Evolutionary conservation across 2,113 vertebrate species (phyloP), one percentile per base, ranked within the genome.

Genomic region (Octodon degus): DNA sequence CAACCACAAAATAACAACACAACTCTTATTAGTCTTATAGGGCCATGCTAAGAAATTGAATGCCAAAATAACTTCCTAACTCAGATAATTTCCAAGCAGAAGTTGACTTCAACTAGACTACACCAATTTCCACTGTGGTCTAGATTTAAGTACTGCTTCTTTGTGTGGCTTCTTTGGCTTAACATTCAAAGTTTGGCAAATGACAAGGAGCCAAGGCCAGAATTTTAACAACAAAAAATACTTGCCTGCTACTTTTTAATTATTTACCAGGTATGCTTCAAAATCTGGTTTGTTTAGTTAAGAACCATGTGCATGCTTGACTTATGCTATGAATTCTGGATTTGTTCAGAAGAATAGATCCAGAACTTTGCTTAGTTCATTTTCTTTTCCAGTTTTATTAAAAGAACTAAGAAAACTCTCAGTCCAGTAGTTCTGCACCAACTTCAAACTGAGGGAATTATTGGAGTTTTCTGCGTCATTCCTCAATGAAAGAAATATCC

Each of bases 211-310:
- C 47, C 25, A n/a, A 85, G 47, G 37, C 30, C 25, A 84, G 74
- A 58, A 67, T 85, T 95, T 86, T 81, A 43, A 83, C 53, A 93
- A 94, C 53, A 93, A 94, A 94, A 67, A 72, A 80, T 34, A 43
- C 22, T 82, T 85, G 60, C 58, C 16, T 88, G 37, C 62, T 77
- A 80, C 58, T 93, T 97, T 91, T 86, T 72, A 77, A 82, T 94
- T 86, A 67, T 81, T 93, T 53, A 43, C 22, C 40, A 81, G 14
- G 34, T n/a, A 32, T 4, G 55, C n/a, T 82, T 25, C 13, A 58
- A 63, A 40, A 27, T 90, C 63, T 32, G 37, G 32, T 86, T 60
- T 19, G 10, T 53, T 86, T 77, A 67, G 25, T n/a, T 43, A 74
- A 62, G 24, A 72, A 30, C 22, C 65, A 12, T 70, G 20, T 63